Percentiles rank a stretch among this genome's conserved stretches.
Evolutionary conservation across 2,113 vertebrate species (phyloP).

Genomic region (Toxotes jaculatrix): DNA sequence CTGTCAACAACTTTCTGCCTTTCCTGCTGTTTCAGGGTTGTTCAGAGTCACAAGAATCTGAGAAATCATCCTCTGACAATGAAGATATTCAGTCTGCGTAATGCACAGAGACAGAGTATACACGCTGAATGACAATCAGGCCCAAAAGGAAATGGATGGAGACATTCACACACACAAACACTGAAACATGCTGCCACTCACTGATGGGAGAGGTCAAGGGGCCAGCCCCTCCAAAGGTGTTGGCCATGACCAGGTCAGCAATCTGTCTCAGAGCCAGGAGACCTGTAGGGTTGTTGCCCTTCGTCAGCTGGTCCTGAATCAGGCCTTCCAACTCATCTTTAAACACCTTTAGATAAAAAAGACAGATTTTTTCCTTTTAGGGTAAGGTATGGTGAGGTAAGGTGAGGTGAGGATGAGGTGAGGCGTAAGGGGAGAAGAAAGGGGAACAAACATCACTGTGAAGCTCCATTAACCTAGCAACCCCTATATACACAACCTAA

Average conservation of each 20-base stretch:
- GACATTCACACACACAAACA: constrained; percentile 31
- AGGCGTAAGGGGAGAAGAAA: background rate
- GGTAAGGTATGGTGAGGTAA: background rate
- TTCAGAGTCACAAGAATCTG: constrained; percentile 71
- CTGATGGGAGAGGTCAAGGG: constrained; percentile 88
- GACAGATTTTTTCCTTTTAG: background rate
- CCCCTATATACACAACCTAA: constrained; percentile 21
- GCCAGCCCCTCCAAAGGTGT: constrained; percentile 88
- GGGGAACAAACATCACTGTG: background rate
- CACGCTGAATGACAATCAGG: constrained; percentile 51
- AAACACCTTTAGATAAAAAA: constrained; percentile 89
- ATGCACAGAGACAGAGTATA: constrained; percentile 40
- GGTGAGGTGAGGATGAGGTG: background rate
- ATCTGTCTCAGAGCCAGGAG: constrained; percentile 94
- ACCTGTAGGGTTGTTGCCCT: constrained; percentile 92
- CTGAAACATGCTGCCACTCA: constrained; percentile 56
- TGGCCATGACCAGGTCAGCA: constrained; percentile 93
- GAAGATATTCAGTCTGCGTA: constrained; percentile 70
- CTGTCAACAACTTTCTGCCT: constrained; percentile 67
- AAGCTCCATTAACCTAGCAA: constrained; percentile 28
- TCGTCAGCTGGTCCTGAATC: constrained; percentile 96
- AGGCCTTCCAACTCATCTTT: constrained; percentile 96
- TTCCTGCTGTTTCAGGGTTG: constrained; percentile 62
- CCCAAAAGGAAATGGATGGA: constrained; percentile 26
- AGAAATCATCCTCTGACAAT: constrained; percentile 66